These are phyloP conservation scores for Phasianus colchicus DNA, from an alignment of 2,113 vertebrate species.

Conservation along the genomic window DNA sequence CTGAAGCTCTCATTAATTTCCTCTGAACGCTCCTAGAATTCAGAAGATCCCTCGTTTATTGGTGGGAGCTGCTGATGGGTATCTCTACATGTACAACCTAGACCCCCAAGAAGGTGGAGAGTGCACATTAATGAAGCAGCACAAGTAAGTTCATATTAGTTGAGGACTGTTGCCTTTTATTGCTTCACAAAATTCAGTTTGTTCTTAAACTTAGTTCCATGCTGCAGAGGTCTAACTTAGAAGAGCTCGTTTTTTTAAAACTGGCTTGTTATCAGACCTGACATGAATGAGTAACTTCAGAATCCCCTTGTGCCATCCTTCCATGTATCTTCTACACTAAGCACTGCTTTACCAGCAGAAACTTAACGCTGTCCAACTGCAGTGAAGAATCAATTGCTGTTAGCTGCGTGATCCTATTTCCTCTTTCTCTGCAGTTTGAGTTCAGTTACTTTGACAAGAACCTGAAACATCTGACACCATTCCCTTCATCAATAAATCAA, in stretches of 20 bases:
- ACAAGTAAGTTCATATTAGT: slow-evolving; percentile 81
- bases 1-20: neutral
- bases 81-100: slow-evolving; percentile 97
- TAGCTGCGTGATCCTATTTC: neutral
- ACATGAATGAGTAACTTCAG: slow-evolving; percentile 3
- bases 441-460: slow-evolving; percentile 14
- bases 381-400: slow-evolving; percentile 3
- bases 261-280: neutral
- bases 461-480: neutral
- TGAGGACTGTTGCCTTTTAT: neutral
- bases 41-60: slow-evolving; percentile 96
- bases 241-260: neutral
- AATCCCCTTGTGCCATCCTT: neutral
- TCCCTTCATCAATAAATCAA: slow-evolving; percentile 55
- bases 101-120: slow-evolving; percentile 98
- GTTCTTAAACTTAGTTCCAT: neutral
- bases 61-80: slow-evolving; percentile 95
- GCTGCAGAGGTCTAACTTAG: neutral
- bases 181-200: neutral
- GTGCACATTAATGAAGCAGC: slow-evolving; percentile 97
- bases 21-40: slow-evolving; percentile 80
- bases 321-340: neutral
- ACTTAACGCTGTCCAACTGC: neutral
- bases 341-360: neutral
- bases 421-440: neutral